Percentiles rank a stretch among this genome's conserved stretches.
These are phyloP conservation scores for Trichosurus vulpecula DNA, from an alignment of 2,797 vertebrate species.

Conservation along the genomic window DNA sequence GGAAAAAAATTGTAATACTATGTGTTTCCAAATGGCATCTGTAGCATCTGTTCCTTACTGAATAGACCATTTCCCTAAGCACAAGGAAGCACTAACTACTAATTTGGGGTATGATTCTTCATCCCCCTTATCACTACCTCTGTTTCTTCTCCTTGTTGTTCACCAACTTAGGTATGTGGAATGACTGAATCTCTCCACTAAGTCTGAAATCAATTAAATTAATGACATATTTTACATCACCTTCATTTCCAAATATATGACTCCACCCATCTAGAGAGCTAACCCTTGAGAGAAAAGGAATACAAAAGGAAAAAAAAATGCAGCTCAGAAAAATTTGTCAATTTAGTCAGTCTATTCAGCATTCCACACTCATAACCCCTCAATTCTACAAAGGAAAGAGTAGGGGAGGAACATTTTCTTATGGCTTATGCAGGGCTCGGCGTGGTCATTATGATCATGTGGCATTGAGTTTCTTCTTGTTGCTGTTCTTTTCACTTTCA, in stretches of 20 bases:
- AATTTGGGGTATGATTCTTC: not conserved
- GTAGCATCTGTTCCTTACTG: not conserved
- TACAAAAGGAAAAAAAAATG: not conserved
- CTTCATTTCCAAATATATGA: not conserved
- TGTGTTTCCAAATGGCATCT: constrained; percentile 3
- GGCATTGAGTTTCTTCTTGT: not conserved
- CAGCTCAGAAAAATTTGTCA: not conserved
- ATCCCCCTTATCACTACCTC: not conserved
- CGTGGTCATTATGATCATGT: not conserved
- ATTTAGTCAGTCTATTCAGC: not conserved
- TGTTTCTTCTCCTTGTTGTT: not conserved
- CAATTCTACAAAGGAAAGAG: not conserved
- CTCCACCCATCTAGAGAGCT: not conserved
- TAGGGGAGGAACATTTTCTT: not conserved
- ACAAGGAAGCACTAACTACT: not conserved
- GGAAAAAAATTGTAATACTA: constrained; percentile 5
- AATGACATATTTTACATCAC: not conserved
- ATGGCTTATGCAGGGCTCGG: not conserved
- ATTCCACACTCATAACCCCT: not conserved
- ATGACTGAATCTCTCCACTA: constrained; percentile 19
- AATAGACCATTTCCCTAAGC: constrained; percentile 8
- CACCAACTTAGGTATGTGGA: constrained; percentile 15
- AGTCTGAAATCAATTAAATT: not conserved
- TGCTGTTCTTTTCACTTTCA: not conserved
- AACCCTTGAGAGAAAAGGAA: not conserved